Base-by-base conservation (phyloP, 2,888 invertebrate genomes). In the Rhabditoides inermis region DNA sequence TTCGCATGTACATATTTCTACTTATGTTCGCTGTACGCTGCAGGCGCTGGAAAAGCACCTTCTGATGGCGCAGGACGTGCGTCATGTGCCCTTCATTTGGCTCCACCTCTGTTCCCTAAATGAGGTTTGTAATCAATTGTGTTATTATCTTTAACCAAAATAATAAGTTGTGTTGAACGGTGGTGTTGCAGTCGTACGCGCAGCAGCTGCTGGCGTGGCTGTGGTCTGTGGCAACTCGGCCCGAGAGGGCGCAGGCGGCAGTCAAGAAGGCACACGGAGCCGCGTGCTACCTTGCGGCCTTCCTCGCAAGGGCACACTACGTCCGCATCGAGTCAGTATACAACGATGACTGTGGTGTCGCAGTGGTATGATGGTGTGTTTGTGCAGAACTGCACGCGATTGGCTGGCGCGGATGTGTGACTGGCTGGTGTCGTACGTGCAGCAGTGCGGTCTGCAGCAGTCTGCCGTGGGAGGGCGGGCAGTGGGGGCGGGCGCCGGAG, bases 231-330 rank as follows among this genome's bases (percentile, higher is more conserved):
- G 55, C 68, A 12, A 58, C 53, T 22, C 45, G 65, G 41, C 69
- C 70, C 26, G 54, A 54, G 2, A 35, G 59, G 3, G 60, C 63
- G 7, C 71, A 67, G 25, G 59, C 63, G 10, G 72, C 70, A 50
- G 58, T 65, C 35, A 73, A 62, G 56, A 63, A 62, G 30, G 55
- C 65, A 41, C 72, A 73, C 12, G 69, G 67, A 44, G 72, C 73
- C 0, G 72, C 70, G 5, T 58, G 63, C 23, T 73, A 65, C 48
- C 42, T 72, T 25, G 68, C 68, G 5, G 68, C 63, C 1, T 70
- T 72, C 51, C 45, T 70, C 39, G 66, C 72, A 7, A 37, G 68
- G 49, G 67, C 70, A 6, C 65, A 64, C 44, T 69, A 63, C 55
- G 46, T 69, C n/a, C 52, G 56, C 41, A 62, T 60, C 3, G 32